Percentiles rank a stretch among this genome's conserved stretches.
phyloP scores from a whole-genome alignment of 2,113 vertebrate genomes.

The Oreamnos americanus region DNA sequence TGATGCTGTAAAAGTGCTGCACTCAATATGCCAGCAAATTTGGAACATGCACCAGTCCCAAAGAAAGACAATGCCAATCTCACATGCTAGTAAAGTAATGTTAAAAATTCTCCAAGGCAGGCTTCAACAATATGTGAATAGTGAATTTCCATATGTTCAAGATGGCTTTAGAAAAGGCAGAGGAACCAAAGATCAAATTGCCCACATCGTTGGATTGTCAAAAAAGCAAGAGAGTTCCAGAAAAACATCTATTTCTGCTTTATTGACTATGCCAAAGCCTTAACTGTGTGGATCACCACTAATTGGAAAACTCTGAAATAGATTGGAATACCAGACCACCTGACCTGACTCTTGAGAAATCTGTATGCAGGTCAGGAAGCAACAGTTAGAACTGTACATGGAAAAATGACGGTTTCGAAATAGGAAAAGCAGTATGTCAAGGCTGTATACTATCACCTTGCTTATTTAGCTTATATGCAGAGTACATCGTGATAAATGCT shows the following conservation, averaged over 20 bases:
- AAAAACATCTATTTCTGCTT: neutral
- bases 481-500: neutral
- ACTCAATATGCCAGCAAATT: neutral
- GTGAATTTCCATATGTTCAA: neutral
- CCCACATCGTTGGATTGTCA: accelerated
- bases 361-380: neutral
- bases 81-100: neutral
- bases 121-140: accelerated
- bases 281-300: neutral
- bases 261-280: neutral
- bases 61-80: neutral
- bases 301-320: neutral
- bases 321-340: neutral
- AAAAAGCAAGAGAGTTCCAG: neutral
- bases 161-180: neutral
- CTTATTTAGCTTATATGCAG: neutral
- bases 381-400: neutral
- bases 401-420: neutral
- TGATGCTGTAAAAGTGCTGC: neutral
- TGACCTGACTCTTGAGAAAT: neutral
- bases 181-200: neutral
- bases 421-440: neutral
- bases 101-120: neutral
- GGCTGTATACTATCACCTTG: neutral
- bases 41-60: neutral